Percentiles rank a stretch among this genome's conserved stretches.
These are phyloP conservation scores for Escarpia spicata DNA, from an alignment of 2,888 invertebrate genomes.

Conservation along the genomic window DNA sequence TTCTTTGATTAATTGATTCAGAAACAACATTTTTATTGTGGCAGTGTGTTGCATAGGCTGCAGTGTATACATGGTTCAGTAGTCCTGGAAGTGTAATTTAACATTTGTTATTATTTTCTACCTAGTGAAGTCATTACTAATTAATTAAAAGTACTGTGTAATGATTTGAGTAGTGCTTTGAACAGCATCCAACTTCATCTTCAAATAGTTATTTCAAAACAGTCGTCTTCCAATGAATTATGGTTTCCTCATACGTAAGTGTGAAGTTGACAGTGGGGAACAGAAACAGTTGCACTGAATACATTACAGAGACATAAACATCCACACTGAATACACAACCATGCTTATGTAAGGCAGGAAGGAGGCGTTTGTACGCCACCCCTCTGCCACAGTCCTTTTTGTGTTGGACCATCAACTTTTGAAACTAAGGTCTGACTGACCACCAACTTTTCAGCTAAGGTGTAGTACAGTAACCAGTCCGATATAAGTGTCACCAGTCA, in stretches of 20 bases:
- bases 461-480: background rate
- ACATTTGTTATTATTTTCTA: background rate
- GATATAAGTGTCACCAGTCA: background rate
- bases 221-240: background rate
- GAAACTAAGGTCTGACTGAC: too few relatives aligned
- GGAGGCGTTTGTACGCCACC: background rate
- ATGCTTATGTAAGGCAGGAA: background rate
- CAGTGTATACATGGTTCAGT: too few relatives aligned
- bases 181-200: background rate
- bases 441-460: background rate
- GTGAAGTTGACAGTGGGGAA: background rate
- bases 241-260: background rate
- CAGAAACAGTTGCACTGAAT: background rate
- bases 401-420: too few relatives aligned
- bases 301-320: too few relatives aligned
- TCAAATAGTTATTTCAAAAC: background rate
- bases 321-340: background rate
- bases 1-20: background rate
- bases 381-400: background rate
- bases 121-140: background rate
- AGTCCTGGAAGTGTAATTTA: background rate
- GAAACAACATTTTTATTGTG: background rate
- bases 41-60: background rate
- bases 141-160: background rate
- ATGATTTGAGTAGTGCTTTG: background rate